Evolutionary conservation across 2,797 vertebrate genomes (phyloP).

Genomic region (Gephyroberyx darwinii): DNA sequence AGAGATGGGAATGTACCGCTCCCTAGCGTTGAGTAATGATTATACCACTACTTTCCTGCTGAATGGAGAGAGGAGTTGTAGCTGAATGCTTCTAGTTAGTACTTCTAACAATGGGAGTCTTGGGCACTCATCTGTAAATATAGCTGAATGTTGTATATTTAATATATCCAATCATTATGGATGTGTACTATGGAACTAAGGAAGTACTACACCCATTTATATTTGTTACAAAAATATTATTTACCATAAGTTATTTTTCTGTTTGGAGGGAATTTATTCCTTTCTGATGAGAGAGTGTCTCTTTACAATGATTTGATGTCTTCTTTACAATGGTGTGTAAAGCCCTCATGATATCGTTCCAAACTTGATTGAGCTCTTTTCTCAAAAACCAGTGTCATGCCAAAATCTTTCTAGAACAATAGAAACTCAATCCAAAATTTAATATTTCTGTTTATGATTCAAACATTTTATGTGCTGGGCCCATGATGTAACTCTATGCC

Average conservation of each 20-base stretch:
- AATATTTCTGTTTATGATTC: slow-evolving; percentile 35
- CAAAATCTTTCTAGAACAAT: slow-evolving; percentile 1
- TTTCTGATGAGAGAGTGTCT: slow-evolving; percentile 15
- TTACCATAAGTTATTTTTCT: slow-evolving; percentile 78
- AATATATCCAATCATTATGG: slow-evolving; percentile 53
- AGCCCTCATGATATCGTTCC: slow-evolving; percentile 12
- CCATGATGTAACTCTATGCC: slow-evolving; percentile 6
- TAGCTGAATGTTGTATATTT: slow-evolving; percentile 69
- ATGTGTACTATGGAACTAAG: slow-evolving; percentile 55
- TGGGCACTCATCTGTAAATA: slow-evolving; percentile 73
- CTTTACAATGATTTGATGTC: slow-evolving; percentile 10
- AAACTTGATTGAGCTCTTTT: slow-evolving; percentile 12
- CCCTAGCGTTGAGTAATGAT: slow-evolving; percentile 70
- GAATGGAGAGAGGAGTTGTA: slow-evolving; percentile 35
- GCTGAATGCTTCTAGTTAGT: slow-evolving; percentile 48
- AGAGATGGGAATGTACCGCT: slow-evolving; percentile 53
- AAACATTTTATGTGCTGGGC: slow-evolving; percentile 14
- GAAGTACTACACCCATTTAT: slow-evolving; percentile 59
- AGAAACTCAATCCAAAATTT: neutral
- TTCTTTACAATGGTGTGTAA: slow-evolving; percentile 41
- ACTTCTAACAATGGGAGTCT: slow-evolving; percentile 61
- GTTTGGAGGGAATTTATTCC: neutral
- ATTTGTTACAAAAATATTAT: slow-evolving; percentile 65
- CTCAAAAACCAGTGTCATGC: slow-evolving; percentile 6
- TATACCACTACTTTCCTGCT: slow-evolving; percentile 72